Conservation (phyloP, 1,140 invertebrate species). For the Campoletis sonorensis region DNA sequence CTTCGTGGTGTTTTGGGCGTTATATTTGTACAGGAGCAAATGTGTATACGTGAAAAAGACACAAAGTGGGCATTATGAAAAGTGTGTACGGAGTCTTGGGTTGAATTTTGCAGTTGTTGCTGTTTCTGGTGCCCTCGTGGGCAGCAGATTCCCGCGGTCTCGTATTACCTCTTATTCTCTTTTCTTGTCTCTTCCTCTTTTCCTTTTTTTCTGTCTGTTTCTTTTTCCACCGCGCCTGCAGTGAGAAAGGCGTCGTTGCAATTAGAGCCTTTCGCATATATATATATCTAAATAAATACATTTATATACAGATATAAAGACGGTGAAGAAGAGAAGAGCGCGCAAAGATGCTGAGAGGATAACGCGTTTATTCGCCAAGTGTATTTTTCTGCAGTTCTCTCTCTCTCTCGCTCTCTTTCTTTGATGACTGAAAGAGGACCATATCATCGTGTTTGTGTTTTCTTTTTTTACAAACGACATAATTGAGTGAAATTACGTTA, state of each 20-base stretch:
- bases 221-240: not conserved
- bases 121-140: conserved; percentile 30
- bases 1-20: not conserved
- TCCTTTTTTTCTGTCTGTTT: conserved; percentile 9
- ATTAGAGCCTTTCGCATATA: conserved; percentile 18
- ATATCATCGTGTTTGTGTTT: not conserved
- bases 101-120: conserved; percentile 20
- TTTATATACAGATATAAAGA: not conserved
- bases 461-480: not conserved
- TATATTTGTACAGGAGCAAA: not conserved
- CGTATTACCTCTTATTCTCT: conserved; percentile 36
- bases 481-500: conserved; percentile 18
- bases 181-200: not conserved
- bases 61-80: conserved; percentile 3
- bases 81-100: not conserved
- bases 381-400: not conserved
- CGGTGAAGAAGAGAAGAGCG: not conserved
- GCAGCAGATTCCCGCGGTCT: conserved; percentile 35
- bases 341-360: conserved; percentile 19
- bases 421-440: not conserved
- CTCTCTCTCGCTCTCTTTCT: not conserved
- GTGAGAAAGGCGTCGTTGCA: conserved; percentile 31
- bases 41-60: not conserved
- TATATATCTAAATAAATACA: not conserved
- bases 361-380: conserved; percentile 28